These are phyloP conservation scores for Protobothrops mucrosquamatus DNA, from an alignment of 2,113 vertebrate genomes.

Conservation along the genomic window DNA sequence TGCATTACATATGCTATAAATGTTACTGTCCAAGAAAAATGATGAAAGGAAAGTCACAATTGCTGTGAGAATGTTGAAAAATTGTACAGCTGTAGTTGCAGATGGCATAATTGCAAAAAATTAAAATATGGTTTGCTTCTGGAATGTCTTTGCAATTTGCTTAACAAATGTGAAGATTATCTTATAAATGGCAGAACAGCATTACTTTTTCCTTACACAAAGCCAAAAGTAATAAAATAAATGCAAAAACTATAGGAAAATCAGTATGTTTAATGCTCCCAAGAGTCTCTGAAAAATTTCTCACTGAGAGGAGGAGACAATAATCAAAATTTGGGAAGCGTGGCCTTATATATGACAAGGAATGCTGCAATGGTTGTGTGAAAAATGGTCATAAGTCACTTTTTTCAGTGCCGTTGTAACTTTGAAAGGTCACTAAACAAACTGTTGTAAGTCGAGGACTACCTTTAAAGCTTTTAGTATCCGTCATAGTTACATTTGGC, in stretches of 20 bases:
- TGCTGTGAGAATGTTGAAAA: background rate
- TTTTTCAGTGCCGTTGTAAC: background rate
- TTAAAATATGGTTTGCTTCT: background rate
- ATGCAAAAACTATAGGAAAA: background rate
- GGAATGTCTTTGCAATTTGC: background rate
- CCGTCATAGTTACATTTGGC: constrained; percentile 44
- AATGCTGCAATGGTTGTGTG: background rate
- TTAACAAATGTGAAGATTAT: background rate
- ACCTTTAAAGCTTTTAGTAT: constrained; percentile 29
- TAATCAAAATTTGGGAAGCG: background rate
- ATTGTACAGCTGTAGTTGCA: background rate
- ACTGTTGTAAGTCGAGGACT: background rate
- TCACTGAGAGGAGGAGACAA: background rate
- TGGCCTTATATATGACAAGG: background rate
- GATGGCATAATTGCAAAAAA: background rate
- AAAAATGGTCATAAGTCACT: background rate
- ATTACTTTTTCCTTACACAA: background rate
- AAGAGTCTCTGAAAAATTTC: background rate
- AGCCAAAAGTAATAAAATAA: background rate
- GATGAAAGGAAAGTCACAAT: background rate
- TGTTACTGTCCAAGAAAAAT: background rate
- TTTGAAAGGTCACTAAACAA: background rate
- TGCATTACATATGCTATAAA: background rate
- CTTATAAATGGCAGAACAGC: background rate
- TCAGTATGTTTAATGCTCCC: background rate